phyloP scores from a whole-genome alignment of 2,113 vertebrate species.

The Vulpes lagopus region DNA sequence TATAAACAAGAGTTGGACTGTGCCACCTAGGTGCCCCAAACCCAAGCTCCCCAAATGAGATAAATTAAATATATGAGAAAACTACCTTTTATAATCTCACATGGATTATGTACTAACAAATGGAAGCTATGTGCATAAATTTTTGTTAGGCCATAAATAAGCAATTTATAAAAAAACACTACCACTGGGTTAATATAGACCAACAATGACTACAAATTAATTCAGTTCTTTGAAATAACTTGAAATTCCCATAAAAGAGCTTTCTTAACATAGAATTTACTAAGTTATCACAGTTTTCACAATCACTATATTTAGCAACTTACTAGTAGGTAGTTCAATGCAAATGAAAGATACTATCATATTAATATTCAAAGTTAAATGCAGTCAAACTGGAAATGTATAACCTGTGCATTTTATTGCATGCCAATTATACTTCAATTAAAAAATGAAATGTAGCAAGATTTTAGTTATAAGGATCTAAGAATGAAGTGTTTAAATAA shows the following conservation, averaged over 20 bases:
- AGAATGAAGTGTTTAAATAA: slow-evolving; percentile 27
- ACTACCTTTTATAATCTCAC: neutral
- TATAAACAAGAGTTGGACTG: neutral
- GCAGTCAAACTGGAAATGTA: neutral
- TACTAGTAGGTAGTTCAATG: neutral
- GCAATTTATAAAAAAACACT: neutral
- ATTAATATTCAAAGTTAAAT: slow-evolving; percentile 39
- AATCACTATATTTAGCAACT: neutral
- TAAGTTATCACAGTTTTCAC: neutral
- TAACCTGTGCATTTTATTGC: neutral
- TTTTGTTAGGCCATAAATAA: neutral
- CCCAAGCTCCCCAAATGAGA: neutral
- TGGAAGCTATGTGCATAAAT: neutral
- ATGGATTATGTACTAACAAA: neutral
- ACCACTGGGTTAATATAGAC: neutral
- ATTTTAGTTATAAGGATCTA: neutral
- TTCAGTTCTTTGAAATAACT: neutral
- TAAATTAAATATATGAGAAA: neutral
- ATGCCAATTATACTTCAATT: neutral
- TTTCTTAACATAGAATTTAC: slow-evolving; percentile 20
- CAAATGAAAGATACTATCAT: neutral
- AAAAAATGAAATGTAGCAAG: slow-evolving; percentile 33
- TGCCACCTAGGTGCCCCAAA: neutral
- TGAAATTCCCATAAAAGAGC: neutral
- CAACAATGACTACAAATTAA: slow-evolving; percentile 24